Percentiles rank a stretch among this genome's conserved stretches.
Evolutionary conservation across 2,888 invertebrate genomes (phyloP).

Genomic region (Cerastoderma edule): DNA sequence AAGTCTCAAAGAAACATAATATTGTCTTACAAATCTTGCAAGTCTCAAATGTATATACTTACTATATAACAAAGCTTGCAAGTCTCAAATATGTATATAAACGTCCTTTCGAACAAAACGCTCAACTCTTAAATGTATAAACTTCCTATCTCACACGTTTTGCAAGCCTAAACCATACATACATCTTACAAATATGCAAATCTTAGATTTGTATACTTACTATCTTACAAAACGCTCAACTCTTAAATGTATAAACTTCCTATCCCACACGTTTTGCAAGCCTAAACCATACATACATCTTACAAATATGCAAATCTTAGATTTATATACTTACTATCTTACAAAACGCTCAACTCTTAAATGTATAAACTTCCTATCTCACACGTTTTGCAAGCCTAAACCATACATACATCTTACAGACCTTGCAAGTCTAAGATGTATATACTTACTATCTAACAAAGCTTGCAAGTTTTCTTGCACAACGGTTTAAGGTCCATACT

Average conservation of each 20-base stretch:
- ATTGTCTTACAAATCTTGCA: too few relatives aligned
- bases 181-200: background rate
- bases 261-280: background rate
- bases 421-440: background rate
- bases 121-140: too few relatives aligned
- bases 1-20: too few relatives aligned
- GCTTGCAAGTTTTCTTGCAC: slow-evolving; percentile 21
- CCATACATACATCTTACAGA: background rate
- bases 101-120: too few relatives aligned
- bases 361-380: background rate
- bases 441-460: slow-evolving; percentile 4
- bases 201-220: background rate
- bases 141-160: too few relatives aligned
- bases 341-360: background rate
- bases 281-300: background rate
- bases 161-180: too few relatives aligned
- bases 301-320: background rate
- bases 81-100: too few relatives aligned
- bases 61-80: too few relatives aligned
- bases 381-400: background rate
- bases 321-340: background rate
- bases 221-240: too few relatives aligned
- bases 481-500: slow-evolving; percentile 6
- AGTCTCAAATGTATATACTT: too few relatives aligned
- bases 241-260: background rate